Evolutionary conservation across 2,797 vertebrate species (phyloP).

Genomic region (Catharus ustulatus): DNA sequence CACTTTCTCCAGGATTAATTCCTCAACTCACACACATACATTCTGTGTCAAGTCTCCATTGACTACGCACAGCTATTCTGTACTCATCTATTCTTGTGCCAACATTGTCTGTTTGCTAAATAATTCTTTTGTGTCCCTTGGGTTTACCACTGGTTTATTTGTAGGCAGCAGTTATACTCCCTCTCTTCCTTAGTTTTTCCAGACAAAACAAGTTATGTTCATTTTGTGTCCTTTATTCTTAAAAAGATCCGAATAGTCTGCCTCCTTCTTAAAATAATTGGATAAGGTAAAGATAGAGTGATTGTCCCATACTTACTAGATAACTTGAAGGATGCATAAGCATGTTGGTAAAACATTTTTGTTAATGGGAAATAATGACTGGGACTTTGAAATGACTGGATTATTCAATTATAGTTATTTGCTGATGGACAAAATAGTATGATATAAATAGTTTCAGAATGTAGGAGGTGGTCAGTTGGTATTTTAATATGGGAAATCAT

Average conservation of each 20-base stretch:
- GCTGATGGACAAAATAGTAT: not conserved
- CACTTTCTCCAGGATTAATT: not conserved
- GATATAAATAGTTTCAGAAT: not conserved
- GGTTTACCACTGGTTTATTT: not conserved
- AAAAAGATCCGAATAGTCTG: not conserved
- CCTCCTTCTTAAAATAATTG: not conserved
- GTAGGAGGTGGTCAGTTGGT: not conserved
- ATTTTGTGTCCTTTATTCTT: not conserved
- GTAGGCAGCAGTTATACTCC: not conserved
- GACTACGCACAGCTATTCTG: not conserved
- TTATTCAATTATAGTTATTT: not conserved
- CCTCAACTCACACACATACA: not conserved
- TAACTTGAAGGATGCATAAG: not conserved
- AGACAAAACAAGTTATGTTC: not conserved
- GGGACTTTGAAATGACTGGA: not conserved
- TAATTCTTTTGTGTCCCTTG: not conserved
- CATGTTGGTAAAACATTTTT: not conserved
- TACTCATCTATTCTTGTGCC: not conserved
- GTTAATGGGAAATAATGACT: not conserved
- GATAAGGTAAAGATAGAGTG: not conserved
- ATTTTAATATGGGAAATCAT: not conserved
- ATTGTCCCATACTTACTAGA: not conserved
- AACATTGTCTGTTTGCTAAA: not conserved
- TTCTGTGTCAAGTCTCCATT: not conserved
- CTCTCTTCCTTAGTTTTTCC: not conserved